phyloP scores from a whole-genome alignment of 2,113 vertebrate genomes.

The Poeciliopsis occidentalis region DNA sequence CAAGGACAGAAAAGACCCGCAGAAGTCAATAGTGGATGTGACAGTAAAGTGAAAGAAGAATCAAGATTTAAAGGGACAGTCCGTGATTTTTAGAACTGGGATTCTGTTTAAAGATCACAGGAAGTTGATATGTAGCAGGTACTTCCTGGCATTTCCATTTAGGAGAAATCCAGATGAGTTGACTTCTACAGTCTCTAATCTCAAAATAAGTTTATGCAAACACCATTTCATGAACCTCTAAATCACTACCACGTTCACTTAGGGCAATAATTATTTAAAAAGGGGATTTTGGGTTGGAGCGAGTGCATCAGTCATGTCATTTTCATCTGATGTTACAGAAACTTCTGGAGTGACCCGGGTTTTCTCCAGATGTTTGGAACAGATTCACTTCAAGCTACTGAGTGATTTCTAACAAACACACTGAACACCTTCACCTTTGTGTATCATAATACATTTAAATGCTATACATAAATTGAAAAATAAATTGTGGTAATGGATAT shows the following conservation, averaged over 20 bases:
- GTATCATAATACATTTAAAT: no score
- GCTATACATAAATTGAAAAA: no score
- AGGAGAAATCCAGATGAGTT: neutral
- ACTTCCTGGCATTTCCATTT: no score
- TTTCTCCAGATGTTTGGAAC: no score
- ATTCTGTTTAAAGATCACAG: no score
- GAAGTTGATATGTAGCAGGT: no score
- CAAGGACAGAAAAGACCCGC: conserved; percentile 56
- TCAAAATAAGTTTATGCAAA: neutral
- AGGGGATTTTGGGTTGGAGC: neutral
- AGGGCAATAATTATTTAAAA: neutral
- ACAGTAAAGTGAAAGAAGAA: conserved; percentile 70
- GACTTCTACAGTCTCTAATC: neutral
- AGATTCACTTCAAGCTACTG: no score
- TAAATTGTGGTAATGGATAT: no score
- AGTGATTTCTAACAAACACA: no score
- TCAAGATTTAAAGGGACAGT: conserved; percentile 38
- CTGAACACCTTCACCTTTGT: no score
- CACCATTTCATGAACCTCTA: neutral
- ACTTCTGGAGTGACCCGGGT: no score
- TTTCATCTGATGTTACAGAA: no score
- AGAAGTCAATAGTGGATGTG: conserved; percentile 55
- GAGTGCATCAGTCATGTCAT: neutral
- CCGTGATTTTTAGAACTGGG: neutral
- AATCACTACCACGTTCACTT: neutral